Percentiles rank a stretch among this genome's conserved stretches.
These are phyloP conservation scores for Callyntrura sp. DNA, from an alignment of 2,888 invertebrate genomes.

Conservation along the genomic window DNA sequence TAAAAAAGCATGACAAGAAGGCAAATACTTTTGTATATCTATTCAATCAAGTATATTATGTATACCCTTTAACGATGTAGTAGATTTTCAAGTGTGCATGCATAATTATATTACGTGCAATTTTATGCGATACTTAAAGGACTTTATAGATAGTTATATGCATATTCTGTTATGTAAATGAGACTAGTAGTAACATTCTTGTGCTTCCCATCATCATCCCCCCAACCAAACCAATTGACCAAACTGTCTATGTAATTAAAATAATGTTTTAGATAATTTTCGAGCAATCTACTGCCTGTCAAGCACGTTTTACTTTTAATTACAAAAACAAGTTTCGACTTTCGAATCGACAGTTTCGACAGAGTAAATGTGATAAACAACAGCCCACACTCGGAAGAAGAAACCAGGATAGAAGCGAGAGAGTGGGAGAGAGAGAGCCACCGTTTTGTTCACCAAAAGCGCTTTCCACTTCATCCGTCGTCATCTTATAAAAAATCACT, in stretches of 20 bases:
- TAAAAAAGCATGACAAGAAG: constrained; percentile 2
- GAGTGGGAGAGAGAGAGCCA: background rate
- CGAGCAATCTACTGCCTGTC: too few species aligned
- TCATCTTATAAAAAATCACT: background rate
- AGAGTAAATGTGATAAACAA: background rate
- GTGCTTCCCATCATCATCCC: too few species aligned
- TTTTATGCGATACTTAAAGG: background rate
- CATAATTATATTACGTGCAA: constrained; percentile 23
- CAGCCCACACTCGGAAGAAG: background rate
- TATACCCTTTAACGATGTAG: constrained; percentile 7
- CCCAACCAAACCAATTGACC: too few species aligned
- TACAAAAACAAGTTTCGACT: background rate
- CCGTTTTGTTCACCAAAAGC: background rate
- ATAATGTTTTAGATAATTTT: background rate
- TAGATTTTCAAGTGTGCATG: constrained; percentile 49
- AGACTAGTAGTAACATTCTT: too few species aligned
- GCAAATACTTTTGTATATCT: background rate
- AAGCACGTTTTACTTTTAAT: background rate
- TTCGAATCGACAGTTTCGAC: background rate
- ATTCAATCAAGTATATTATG: background rate
- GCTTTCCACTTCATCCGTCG: background rate
- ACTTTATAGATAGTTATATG: too few species aligned
- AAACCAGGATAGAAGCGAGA: background rate
- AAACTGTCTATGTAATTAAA: background rate
- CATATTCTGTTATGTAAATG: too few species aligned